Conservation (phyloP, 30 jellyfish, hydroid and myxozoan species). For the Rhopilema esculentum region DNA sequence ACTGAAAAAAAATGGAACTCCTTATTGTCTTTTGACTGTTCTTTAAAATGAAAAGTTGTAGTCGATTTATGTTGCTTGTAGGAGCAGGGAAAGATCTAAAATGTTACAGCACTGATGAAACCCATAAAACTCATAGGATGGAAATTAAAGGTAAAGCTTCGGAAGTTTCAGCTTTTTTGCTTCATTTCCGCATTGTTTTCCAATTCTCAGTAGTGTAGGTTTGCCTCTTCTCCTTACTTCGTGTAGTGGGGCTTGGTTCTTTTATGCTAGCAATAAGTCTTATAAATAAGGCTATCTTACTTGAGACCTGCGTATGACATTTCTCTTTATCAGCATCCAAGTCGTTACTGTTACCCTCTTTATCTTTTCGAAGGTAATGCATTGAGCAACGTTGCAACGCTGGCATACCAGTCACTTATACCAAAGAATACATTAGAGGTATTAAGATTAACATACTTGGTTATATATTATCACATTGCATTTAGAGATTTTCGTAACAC, state of each 20-base stretch:
- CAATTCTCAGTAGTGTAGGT: not conserved
- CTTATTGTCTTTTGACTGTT: not conserved
- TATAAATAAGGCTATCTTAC: not conserved
- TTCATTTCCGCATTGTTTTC: not conserved
- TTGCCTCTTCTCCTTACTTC: not conserved
- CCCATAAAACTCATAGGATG: not conserved
- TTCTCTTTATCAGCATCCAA: not conserved
- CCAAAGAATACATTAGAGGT: slow-evolving; percentile 85
- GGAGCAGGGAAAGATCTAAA: slow-evolving; percentile 9
- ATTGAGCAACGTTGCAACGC: slow-evolving; percentile 43
- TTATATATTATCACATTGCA: not conserved
- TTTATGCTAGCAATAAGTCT: too few species aligned
- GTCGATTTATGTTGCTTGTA: not conserved
- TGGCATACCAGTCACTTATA: slow-evolving; percentile 78
- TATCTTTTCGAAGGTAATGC: not conserved
- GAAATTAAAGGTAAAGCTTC: not conserved
- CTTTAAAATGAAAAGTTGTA: too few species aligned
- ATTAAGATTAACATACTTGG: not conserved
- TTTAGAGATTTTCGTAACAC: not conserved
- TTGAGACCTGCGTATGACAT: not conserved
- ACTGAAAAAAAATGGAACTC: not conserved
- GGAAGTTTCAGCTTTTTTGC: not conserved
- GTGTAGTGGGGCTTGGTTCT: too few species aligned
- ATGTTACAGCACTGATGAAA: not conserved
- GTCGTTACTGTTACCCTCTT: not conserved